Conservation (phyloP, 2,797 vertebrate species). For the Notolabrus celidotus region DNA sequence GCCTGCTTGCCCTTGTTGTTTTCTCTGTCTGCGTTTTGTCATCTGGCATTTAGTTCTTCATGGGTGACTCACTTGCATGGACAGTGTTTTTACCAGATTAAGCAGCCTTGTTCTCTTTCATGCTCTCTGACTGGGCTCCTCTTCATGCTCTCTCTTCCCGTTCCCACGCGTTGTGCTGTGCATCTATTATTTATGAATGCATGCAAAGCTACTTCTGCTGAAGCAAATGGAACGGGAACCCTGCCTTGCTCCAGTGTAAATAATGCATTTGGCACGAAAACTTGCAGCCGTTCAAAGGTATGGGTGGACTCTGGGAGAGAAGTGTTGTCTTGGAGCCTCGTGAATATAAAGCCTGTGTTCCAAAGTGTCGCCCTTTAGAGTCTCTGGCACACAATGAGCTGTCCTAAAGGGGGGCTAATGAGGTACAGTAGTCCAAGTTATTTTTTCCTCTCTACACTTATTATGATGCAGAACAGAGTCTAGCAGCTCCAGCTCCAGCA, state of each 20-base stretch:
- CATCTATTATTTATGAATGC: conserved; percentile 86
- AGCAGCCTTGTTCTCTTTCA: conserved; percentile 63
- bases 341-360: conserved; percentile 45
- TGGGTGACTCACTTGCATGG: conserved; percentile 60
- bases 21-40: conserved; percentile 62
- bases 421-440: conserved; percentile 56
- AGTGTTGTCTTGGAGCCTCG: conserved; percentile 31
- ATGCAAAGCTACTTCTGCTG: conserved; percentile 82
- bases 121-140: conserved; percentile 62
- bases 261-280: conserved; percentile 82
- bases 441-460: conserved; percentile 52
- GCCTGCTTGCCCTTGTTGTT: conserved; percentile 46
- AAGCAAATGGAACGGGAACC: conserved; percentile 80
- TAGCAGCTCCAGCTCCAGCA: conserved; percentile 42
- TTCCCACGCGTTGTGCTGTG: conserved; percentile 67
- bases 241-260: conserved; percentile 81
- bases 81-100: conserved; percentile 68
- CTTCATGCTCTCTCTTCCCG: conserved; percentile 57
- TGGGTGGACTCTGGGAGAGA: conserved; percentile 48
- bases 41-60: conserved; percentile 61
- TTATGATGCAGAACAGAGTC: conserved; percentile 66
- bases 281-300: conserved; percentile 66
- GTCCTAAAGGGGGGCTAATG: conserved; percentile 68
- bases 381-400: conserved; percentile 45
- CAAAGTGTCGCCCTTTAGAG: conserved; percentile 58